phyloP scores from a whole-genome alignment of 2,797 vertebrate genomes.

The Sebastiscus albofasciatus region DNA sequence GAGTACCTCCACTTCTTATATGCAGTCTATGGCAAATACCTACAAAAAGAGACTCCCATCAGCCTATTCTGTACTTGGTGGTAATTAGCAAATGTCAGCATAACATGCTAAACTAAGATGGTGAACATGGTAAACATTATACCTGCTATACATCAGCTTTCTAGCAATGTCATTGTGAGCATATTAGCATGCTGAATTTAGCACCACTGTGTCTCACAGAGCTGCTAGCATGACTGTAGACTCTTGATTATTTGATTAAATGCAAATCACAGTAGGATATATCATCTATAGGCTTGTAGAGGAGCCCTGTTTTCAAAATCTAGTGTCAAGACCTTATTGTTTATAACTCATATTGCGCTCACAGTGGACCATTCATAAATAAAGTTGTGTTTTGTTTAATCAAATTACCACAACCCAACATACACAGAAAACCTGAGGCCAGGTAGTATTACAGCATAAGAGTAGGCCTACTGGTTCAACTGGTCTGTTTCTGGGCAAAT shows the following conservation, averaged over 20 bases:
- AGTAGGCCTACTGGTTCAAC: not conserved
- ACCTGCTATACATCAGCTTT: not conserved
- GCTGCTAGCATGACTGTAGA: not conserved
- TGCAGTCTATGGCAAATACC: too few relatives aligned
- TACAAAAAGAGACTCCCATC: not conserved
- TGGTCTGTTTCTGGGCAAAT: slow-evolving; percentile 27
- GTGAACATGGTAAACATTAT: not conserved
- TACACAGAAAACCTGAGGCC: not conserved
- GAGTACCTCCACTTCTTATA: too few relatives aligned
- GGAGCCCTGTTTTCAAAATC: not conserved
- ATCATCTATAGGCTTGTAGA: not conserved
- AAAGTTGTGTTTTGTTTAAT: not conserved
- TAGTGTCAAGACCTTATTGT: not conserved
- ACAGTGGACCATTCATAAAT: not conserved
- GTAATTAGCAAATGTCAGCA: not conserved
- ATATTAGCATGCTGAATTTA: not conserved
- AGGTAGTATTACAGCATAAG: not conserved
- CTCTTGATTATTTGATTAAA: not conserved
- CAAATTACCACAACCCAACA: not conserved
- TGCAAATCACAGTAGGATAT: not conserved
- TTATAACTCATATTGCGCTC: not conserved
- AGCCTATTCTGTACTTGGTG: too few relatives aligned
- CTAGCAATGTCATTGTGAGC: not conserved
- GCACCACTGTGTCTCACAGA: not conserved
- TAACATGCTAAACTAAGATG: not conserved